Base-by-base conservation (phyloP, 2,113 vertebrate genomes). In the Actenoides lindsayi region DNA sequence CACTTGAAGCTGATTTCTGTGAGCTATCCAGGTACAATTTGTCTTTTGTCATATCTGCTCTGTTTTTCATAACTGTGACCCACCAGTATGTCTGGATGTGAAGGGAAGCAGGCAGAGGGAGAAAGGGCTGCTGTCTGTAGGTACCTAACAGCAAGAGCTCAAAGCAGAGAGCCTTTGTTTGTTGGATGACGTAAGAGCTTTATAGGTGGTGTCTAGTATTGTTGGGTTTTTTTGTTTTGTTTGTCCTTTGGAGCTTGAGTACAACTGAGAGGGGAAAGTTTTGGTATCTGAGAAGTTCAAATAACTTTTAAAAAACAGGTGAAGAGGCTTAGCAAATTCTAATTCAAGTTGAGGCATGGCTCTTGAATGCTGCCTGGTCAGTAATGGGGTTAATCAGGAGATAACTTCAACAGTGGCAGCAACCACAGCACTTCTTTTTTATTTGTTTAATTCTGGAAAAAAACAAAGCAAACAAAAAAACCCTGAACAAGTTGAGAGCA, bases 111-210 rank as follows among this genome's bases (percentile, higher is more conserved):
- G 28, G 10, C 74, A 74, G 91, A 80, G 51, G 69, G 73, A 86
- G 81, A 95, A 96, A 91, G 59, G 80, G 42, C 35, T 92, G 87
- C 63, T 53, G 8, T 83, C 89, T 96, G 81, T 91, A 94, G 82
- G 37, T 94, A 83, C n/a, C 53, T 86, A 94, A 95, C 20, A 96
- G 80, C 39, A 87, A 90, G 77, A 95, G 54, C 88, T 96, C 85
- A 94, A 97, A 97, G 94, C 74, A 97, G 87, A 56, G 83, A 95
- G 76, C 21, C 63, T 93, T 96, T 94, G 57, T 87, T 96, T 91
- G 13, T 69, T 57, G 70, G 54, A 83, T 92, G 93, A 89, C 4
- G 2, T 18, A 88, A 88, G 17, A 81, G 5, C 37, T 81, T 78
- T 73, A 27, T 69, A 57, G 33, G 27, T 53, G 10, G 24, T 65